Conservation (phyloP, 2,888 invertebrate species). For the Ferdinandea cuprea region DNA sequence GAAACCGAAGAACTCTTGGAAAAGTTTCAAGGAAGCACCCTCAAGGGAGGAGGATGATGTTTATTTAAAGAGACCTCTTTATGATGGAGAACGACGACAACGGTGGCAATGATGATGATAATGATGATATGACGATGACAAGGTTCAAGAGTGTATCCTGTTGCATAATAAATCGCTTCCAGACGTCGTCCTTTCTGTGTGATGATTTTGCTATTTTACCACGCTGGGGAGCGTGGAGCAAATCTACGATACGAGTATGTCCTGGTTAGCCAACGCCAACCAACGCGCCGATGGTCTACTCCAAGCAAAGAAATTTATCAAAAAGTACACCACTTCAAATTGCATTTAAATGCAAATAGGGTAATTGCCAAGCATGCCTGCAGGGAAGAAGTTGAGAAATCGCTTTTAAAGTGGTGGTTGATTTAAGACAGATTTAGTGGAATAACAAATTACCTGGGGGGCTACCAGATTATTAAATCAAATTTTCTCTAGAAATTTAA, state of each 20-base stretch:
- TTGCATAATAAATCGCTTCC: constrained; percentile 3
- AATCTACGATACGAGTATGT: constrained; percentile 5
- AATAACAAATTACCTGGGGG: constrained; percentile 7
- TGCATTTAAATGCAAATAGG: constrained; percentile 67
- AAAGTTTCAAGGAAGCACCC: constrained; percentile 22
- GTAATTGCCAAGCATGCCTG: constrained; percentile 28
- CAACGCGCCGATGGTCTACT: constrained; percentile 4
- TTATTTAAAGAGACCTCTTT: constrained; percentile 12
- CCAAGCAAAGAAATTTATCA: not conserved
- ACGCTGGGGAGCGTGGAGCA: not conserved
- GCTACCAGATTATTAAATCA: constrained; percentile 3
- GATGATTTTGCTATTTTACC: not conserved
- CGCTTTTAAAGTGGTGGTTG: constrained; percentile 48
- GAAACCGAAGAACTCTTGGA: constrained; percentile 2
- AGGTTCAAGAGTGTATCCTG: constrained; percentile 24
- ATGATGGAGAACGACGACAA: no score
- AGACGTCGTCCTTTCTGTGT: not conserved
- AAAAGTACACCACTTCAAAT: constrained; percentile 20
- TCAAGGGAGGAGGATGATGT: constrained; percentile 1
- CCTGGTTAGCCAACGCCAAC: not conserved
- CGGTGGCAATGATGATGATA: no score
- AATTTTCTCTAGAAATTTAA: constrained; percentile 2
- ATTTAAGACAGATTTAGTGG: constrained; percentile 3
- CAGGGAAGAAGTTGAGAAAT: constrained; percentile 37
- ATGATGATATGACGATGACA: constrained; percentile 5